phyloP scores from a whole-genome alignment of 2,888 invertebrate genomes.

The Lampropteryx suffumata region DNA sequence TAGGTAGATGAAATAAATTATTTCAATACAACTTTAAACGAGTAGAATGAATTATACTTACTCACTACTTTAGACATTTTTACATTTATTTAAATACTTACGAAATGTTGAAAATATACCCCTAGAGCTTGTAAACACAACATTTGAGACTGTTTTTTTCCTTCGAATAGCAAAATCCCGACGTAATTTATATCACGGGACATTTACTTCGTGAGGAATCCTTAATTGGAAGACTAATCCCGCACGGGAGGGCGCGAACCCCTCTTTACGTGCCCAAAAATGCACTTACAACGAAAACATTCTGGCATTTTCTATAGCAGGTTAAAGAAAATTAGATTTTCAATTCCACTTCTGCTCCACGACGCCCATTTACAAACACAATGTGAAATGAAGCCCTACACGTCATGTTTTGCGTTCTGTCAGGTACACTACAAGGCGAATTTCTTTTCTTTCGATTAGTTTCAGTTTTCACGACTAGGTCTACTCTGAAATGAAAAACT shows the following conservation, averaged over 20 bases:
- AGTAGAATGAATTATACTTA: no score
- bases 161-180: conserved; percentile 29
- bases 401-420: no score
- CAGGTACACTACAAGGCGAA: no score
- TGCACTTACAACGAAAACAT: conserved; percentile 25
- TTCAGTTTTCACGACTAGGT: background rate
- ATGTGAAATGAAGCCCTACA: no score
- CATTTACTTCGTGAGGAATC: conserved; percentile 39
- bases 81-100: no score
- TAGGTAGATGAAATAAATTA: background rate
- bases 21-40: background rate
- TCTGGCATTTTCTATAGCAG: no score
- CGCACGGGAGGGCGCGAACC: conserved; percentile 27
- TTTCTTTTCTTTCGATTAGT: background rate
- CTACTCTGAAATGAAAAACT: background rate
- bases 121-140: background rate
- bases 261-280: conserved; percentile 28
- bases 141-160: conserved; percentile 16
- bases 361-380: no score
- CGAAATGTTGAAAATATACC: no score
- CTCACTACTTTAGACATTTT: no score
- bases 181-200: conserved; percentile 45
- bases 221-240: conserved; percentile 48
- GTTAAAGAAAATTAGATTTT: no score
- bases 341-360: no score